Base-by-base conservation (phyloP, 2,113 vertebrate species). In the Tretioscincus oriximinensis region DNA sequence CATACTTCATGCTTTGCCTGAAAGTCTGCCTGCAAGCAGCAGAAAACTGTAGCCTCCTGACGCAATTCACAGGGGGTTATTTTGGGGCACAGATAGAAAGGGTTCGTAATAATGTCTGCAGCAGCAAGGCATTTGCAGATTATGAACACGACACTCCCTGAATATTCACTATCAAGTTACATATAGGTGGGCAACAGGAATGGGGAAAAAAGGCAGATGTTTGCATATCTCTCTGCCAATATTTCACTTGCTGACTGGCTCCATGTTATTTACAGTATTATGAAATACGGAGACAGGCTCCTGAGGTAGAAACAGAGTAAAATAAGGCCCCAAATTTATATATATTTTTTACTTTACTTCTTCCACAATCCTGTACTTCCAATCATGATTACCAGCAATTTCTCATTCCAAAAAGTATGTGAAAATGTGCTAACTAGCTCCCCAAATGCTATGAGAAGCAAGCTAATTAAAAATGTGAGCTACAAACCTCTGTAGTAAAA, bases 1-100 rank as follows among this genome's bases (percentile, higher is more conserved):
- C 73, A 4, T 22, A 69, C 88, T 86, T 86, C 74, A 11, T 73
- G 88, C 80, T 28, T 85, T 63, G 72, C 61, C 73, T 5, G 81
- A 1, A 84, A 45, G 80, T 63, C 60, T 91, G 77, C 70, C 83
- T 80, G 84, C 54, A 81, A 89, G 66, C 70, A 12, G 0, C 12
- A 29, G 63, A 74, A 82, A 88, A 71, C 76, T 79, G 31, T 14
- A 24, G 31, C 60, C 70, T 28, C 3, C 1, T 0, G 77, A 41
- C 0, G 2, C 70, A 21, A 29, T 12, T 28, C 64, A 49, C 7
- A 10, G 45, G 47, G 5, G 75, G 61, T 7, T 80, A 76, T 63
- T 7, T 29, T 1, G 9, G 78, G 75, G 7, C 20, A 81, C 4
- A 49, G 1, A 26, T 70, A 11, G 73, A 76, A 16, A 66, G 68